phyloP scores from a whole-genome alignment of 2,797 vertebrate species.

The Gouania willdenowi region DNA sequence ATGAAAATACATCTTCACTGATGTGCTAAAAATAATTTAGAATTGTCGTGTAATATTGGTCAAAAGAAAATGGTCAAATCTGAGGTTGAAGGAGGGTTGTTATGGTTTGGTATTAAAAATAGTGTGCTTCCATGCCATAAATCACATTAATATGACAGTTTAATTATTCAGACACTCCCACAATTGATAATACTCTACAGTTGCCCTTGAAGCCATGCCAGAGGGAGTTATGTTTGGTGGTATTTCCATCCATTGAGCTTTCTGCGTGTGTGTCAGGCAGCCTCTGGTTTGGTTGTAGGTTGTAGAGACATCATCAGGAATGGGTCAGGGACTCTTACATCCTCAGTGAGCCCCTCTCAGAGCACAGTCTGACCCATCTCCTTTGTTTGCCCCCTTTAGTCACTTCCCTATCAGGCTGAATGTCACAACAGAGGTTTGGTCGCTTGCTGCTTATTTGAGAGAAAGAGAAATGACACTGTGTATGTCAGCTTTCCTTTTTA shows the following conservation, averaged over 20 bases:
- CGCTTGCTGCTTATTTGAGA: conserved; percentile 15
- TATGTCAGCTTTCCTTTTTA: no score
- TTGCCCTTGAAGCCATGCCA: background rate
- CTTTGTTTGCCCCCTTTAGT: background rate
- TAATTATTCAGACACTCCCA: no score
- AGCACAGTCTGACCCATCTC: conserved; percentile 32
- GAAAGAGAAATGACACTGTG: conserved; percentile 18
- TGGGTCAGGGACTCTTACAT: conserved; percentile 43
- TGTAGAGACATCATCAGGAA: background rate
- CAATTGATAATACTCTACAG: no score
- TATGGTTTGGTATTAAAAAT: no score
- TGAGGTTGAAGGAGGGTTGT: no score
- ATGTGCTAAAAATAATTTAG: no score
- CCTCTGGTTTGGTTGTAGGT: background rate
- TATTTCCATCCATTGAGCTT: conserved; percentile 6
- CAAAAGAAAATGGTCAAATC: no score
- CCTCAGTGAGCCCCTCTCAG: conserved; percentile 40
- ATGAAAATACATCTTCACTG: no score
- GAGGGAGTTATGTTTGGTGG: conserved; percentile 2
- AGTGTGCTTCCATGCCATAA: no score
- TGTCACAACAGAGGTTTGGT: conserved; percentile 36
- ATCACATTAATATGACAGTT: no score
- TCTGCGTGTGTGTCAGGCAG: conserved; percentile 13
- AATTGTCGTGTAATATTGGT: no score
- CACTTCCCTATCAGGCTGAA: conserved; percentile 19